Base-by-base conservation (phyloP, 2,797 vertebrate species). In the Chaenodraco wilsoni region DNA sequence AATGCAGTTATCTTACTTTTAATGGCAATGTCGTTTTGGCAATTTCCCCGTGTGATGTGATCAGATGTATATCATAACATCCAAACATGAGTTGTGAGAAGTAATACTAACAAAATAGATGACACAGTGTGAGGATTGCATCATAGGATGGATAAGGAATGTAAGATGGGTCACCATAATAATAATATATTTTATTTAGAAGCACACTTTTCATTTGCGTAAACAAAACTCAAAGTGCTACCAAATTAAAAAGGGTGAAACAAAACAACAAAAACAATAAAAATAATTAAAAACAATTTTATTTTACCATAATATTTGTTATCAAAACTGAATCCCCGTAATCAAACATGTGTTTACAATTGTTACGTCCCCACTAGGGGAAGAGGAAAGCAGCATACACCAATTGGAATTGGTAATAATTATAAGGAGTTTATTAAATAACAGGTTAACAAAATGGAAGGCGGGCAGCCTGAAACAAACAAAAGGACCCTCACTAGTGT, bases 41-140 rank as follows among this genome's bases (percentile, higher is more conserved):
- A 64, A 48, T 70, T 72, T 72, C 50, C 65, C 5, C 1, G 21
- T 62, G 71, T 76, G 70, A 79, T 64, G 56, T 44, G 68, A 74
- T 59, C 77, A 79, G 55, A 75, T 82, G 27, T 57, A 52, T 27
- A 49, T 37, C 16, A 40, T 76, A 62, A 59, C 62, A 79, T 78
- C 33, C 58, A 76, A 70, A 70, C 51, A 54, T 6, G 14, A 65
- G 37, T 27, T 3, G 14, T 44, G 33, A 12, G 55, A 48, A 64
- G 2, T 59, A 56, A 69, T 76, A 65, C 27, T 63, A 37, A 48
- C 58, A 43, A 72, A 78, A 46, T 6, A 78, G 61, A 83, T 31
- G 48, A 84, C 5, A 65, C 45, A 61, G 3, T 0, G 1, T 27
- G 31, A 74, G 7, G 50, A 63, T 61, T 57, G 57, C 41, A 59